phyloP scores from a whole-genome alignment of 2,797 vertebrate species.

The Darevskia mixta region DNA sequence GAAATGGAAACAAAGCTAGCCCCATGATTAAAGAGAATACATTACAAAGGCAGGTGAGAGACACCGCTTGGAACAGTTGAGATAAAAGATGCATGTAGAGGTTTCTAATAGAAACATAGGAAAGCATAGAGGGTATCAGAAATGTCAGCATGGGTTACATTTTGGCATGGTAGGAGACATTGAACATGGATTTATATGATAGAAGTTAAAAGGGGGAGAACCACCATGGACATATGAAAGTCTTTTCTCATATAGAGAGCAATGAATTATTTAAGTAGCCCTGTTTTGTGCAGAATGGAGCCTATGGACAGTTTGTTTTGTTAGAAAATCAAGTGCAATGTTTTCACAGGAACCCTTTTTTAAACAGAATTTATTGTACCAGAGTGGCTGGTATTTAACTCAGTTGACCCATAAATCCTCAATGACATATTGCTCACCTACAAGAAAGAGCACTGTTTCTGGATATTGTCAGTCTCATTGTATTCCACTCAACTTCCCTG shows the following conservation, averaged over 20 bases:
- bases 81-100: constrained; percentile 28
- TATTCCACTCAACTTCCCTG: background rate
- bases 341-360: background rate
- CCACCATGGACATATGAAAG: background rate
- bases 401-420: background rate
- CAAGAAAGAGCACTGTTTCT: background rate
- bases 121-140: constrained; percentile 16
- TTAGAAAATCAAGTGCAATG: background rate
- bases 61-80: background rate
- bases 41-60: constrained; percentile 23
- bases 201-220: constrained; percentile 12
- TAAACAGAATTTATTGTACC: background rate
- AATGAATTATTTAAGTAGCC: background rate
- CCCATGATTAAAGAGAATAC: constrained; percentile 31
- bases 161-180: background rate
- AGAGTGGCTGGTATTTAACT: background rate
- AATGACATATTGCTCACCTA: background rate
- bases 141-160: constrained; percentile 22
- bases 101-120: constrained; percentile 21
- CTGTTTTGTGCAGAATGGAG: background rate
- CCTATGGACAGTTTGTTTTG: background rate
- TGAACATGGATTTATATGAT: background rate
- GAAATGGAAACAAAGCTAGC: constrained; percentile 28
- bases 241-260: background rate
- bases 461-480: background rate